Percentiles rank a stretch among this genome's conserved stretches.
Conservation (phyloP, 2,113 vertebrate genomes). For the Eira barbara region DNA sequence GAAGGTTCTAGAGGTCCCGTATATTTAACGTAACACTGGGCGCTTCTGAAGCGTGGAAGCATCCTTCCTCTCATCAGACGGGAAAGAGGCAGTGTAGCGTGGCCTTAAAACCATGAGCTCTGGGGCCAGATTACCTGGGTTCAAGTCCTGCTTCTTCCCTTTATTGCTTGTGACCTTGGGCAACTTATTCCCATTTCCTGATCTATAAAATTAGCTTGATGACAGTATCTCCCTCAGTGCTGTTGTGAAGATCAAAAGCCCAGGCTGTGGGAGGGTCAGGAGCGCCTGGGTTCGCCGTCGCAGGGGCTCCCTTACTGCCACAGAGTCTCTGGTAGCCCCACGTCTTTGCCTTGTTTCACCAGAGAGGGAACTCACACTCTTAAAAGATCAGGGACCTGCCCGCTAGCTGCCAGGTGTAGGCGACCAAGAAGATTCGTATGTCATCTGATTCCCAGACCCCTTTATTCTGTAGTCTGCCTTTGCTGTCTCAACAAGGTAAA, state of each 20-base stretch:
- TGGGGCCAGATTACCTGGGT: background rate
- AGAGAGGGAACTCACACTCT: background rate
- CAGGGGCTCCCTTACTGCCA: background rate
- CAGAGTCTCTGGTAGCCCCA: background rate
- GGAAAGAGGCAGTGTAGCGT: fast-evolving
- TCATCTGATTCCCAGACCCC: background rate
- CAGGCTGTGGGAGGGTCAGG: background rate
- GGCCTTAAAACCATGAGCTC: background rate
- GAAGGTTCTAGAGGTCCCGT: background rate
- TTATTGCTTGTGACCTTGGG: background rate
- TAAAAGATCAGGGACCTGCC: background rate
- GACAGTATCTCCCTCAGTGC: background rate
- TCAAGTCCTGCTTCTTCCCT: background rate
- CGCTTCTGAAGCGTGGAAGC: fast-evolving
- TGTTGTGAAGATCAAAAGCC: background rate
- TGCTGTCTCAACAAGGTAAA: background rate
- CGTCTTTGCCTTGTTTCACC: background rate
- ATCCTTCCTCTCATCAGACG: background rate
- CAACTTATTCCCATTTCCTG: background rate
- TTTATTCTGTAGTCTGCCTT: too few species aligned
- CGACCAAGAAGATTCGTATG: background rate
- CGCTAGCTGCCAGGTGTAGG: background rate
- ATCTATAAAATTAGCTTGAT: background rate
- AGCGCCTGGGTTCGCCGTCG: background rate
- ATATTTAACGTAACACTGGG: background rate